Evolutionary conservation across 2,797 vertebrate species (phyloP).

Genomic region (Enteromius argenteus): DNA sequence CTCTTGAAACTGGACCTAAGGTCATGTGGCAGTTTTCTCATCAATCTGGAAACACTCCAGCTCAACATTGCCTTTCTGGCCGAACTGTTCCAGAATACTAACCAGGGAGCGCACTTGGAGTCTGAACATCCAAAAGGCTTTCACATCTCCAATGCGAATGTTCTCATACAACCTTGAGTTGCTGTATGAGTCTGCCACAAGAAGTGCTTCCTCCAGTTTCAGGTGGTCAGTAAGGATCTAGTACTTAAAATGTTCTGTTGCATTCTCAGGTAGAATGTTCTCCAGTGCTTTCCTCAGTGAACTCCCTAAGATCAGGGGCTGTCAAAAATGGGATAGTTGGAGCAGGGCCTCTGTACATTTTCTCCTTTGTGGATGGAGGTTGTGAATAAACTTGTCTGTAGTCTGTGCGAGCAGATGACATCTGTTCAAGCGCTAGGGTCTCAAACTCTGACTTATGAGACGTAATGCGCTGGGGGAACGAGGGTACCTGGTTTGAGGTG

Average conservation of each 20-base stretch:
- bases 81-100: slow-evolving; percentile 43
- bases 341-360: neutral
- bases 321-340: neutral
- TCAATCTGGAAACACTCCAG: slow-evolving; percentile 11
- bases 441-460: neutral
- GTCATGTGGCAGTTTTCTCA: slow-evolving; percentile 32
- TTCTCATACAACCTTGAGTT: slow-evolving; percentile 40
- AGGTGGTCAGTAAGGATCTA: slow-evolving; percentile 38
- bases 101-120: slow-evolving; percentile 18
- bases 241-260: slow-evolving; percentile 51
- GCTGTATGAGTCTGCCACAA: slow-evolving; percentile 37
- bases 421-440: neutral
- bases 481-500: neutral
- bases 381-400: neutral
- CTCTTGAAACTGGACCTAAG: slow-evolving; percentile 26
- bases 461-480: neutral
- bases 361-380: neutral
- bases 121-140: slow-evolving; percentile 1
- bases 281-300: slow-evolving; percentile 18
- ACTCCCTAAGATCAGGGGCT: neutral
- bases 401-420: neutral
- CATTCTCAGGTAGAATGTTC: slow-evolving; percentile 11
- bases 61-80: neutral
- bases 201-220: slow-evolving; percentile 58
- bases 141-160: slow-evolving; percentile 15